Base-by-base conservation (phyloP, 2,797 vertebrate species). In the Gymnodraco acuticeps region DNA sequence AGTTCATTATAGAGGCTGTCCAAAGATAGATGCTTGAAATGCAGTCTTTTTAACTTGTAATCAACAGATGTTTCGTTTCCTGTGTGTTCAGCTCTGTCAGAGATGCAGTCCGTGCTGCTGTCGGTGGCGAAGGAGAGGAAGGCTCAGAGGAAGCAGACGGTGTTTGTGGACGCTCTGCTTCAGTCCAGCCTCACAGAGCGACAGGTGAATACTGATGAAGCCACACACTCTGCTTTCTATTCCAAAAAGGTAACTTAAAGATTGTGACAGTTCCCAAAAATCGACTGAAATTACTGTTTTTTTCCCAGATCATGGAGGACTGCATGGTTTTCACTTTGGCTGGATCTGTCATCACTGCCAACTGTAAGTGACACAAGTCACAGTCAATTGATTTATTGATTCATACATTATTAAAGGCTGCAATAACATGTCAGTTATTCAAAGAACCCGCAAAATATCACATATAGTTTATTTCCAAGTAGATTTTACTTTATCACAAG, bases 321-420 rank as follows among this genome's bases (percentile, higher is more conserved):
- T 96, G 95, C 43, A 98, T 99, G 97, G 97, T 99, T 87, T 99
- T 99, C 92, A 97, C 96, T 68, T 85, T 99, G 86, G 96, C 97
- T 7, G 97, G 97, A 80, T 96, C 96, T 43, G 91, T 97, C 85
- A 97, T 99, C 88, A 96, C 98, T 8, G 98, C 98, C 75, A 98
- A 98, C 89, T 91, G 98, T 99, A 93, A 96, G 97, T 95, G 31
- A 45, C 10, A 13, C 38, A 6, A 16, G 33, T 17, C 9, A 55
- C 8, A 53, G 14, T 14, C 14, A 13, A 27, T 14, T 52, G 14
- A 53, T 13, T 27, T 13, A 38, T 55, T 55, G 31, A 38, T 56
- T 55, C 15, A 54, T 31, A 1, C 23, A 7, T 53, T 38, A 63
- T 51, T 51, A 9, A 4, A 3, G 23, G 53, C 20, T n/a, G 20